Evolutionary conservation across 2,113 vertebrate genomes (phyloP).

Genomic region (Monopterus albus): DNA sequence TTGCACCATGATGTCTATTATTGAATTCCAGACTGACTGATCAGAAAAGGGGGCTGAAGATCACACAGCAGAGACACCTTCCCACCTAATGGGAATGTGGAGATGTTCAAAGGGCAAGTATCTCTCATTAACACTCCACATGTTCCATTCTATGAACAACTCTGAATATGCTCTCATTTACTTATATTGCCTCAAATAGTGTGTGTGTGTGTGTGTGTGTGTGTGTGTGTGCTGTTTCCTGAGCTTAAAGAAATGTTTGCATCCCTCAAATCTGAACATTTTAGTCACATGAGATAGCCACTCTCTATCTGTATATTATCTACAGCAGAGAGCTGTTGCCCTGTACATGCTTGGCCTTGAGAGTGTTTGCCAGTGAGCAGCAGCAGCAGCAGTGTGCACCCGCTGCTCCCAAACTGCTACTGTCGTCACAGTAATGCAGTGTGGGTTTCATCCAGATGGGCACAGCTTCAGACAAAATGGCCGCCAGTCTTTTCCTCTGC

Average conservation of each 20-base stretch:
- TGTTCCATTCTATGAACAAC: slow-evolving; percentile 38
- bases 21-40: slow-evolving; percentile 46
- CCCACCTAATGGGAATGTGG: slow-evolving; percentile 35
- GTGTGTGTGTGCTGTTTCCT: neutral
- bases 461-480: slow-evolving; percentile 84
- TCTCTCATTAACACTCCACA: slow-evolving; percentile 50
- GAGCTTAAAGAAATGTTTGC: neutral
- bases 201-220: slow-evolving; percentile 20
- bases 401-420: slow-evolving; percentile 64
- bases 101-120: slow-evolving; percentile 74
- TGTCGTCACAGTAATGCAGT: slow-evolving; percentile 59
- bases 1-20: slow-evolving; percentile 13
- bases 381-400: slow-evolving; percentile 48
- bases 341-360: slow-evolving; percentile 42
- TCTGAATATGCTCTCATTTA: slow-evolving; percentile 40
- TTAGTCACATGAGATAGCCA: neutral
- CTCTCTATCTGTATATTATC: neutral
- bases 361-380: slow-evolving; percentile 44
- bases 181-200: slow-evolving; percentile 12
- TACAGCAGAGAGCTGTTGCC: slow-evolving; percentile 11
- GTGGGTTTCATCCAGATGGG: slow-evolving; percentile 76
- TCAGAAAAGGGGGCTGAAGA: slow-evolving; percentile 38
- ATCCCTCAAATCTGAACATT: neutral
- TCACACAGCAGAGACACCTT: slow-evolving; percentile 32
- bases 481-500: slow-evolving; percentile 71